A percentile compares a stretch with the other conserved stretches of the same genome.
These are phyloP conservation scores for Lagodon rhomboides DNA, from an alignment of 2,797 vertebrate species.

Conservation along the genomic window DNA sequence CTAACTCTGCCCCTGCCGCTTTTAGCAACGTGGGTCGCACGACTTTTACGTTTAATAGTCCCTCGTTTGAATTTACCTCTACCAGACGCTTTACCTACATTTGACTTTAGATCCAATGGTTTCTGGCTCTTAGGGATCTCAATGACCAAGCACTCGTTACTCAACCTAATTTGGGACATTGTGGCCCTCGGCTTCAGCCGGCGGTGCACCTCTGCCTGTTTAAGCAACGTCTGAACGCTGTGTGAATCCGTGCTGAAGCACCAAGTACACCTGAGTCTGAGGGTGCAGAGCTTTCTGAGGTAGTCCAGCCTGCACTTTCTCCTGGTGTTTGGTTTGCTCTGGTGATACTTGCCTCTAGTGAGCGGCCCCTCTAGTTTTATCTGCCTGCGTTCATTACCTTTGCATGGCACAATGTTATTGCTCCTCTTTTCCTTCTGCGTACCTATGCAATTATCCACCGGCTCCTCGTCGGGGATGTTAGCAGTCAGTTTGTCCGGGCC, in stretches of 20 bases:
- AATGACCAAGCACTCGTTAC: rapidly evolving
- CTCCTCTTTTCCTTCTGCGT: neutral
- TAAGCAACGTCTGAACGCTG: neutral
- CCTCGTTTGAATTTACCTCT: neutral
- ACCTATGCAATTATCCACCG: neutral
- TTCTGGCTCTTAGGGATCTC: neutral
- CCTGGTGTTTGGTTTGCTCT: constrained; percentile 16
- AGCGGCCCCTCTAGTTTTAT: neutral
- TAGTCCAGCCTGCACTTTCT: neutral
- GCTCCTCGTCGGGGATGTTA: neutral
- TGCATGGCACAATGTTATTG: neutral
- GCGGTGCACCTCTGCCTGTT: neutral
- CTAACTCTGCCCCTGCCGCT: neutral
- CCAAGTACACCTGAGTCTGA: neutral
- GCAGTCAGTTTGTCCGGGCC: neutral
- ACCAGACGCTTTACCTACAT: neutral
- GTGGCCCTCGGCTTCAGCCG: neutral
- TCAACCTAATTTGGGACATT: neutral
- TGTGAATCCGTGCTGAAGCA: neutral
- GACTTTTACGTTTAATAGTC: neutral
- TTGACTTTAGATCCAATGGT: rapidly evolving
- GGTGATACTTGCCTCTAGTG: constrained; percentile 43
- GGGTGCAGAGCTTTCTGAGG: neutral
- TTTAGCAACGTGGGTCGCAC: neutral
- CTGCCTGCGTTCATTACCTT: neutral